Conservation (phyloP, 2,797 vertebrate genomes). For the Lagodon rhomboides region DNA sequence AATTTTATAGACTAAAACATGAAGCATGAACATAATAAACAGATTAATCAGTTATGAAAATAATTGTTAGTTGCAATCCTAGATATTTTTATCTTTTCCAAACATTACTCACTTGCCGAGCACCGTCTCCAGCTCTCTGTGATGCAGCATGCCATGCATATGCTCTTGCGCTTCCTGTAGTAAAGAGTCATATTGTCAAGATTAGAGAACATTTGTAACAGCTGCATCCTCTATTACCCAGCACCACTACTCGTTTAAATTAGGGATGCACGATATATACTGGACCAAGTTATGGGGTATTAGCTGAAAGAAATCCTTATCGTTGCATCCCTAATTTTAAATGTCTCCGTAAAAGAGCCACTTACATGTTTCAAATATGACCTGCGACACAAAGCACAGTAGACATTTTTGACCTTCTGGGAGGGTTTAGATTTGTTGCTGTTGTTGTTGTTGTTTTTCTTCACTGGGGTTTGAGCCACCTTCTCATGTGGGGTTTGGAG, state of each 20-base stretch:
- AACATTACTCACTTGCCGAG: conserved; percentile 72
- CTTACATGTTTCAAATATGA: conserved; percentile 35
- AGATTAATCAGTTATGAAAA: too few species aligned
- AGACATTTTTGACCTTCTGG: fast-evolving
- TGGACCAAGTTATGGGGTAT: too few species aligned
- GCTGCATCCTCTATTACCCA: not conserved
- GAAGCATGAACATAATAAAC: too few species aligned
- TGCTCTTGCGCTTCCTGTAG: conserved; percentile 68
- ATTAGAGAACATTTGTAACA: not conserved
- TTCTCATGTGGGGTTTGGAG: not conserved
- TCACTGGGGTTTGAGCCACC: not conserved
- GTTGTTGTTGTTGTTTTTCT: fast-evolving
- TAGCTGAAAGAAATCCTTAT: too few species aligned
- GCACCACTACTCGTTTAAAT: not conserved
- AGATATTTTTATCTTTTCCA: not conserved
- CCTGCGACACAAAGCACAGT: conserved; percentile 66
- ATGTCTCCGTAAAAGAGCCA: not conserved
- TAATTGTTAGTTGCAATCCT: too few species aligned
- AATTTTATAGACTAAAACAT: too few species aligned
- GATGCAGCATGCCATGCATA: conserved; percentile 72
- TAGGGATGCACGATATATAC: too few species aligned
- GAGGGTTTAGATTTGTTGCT: too few species aligned
- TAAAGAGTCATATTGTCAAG: conserved; percentile 5
- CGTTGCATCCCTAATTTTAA: not conserved
- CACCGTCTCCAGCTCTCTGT: conserved; percentile 63